Percentiles rank a stretch among this genome's conserved stretches.
Conservation (phyloP, 2,797 vertebrate genomes). For the Anguilla obscura region DNA sequence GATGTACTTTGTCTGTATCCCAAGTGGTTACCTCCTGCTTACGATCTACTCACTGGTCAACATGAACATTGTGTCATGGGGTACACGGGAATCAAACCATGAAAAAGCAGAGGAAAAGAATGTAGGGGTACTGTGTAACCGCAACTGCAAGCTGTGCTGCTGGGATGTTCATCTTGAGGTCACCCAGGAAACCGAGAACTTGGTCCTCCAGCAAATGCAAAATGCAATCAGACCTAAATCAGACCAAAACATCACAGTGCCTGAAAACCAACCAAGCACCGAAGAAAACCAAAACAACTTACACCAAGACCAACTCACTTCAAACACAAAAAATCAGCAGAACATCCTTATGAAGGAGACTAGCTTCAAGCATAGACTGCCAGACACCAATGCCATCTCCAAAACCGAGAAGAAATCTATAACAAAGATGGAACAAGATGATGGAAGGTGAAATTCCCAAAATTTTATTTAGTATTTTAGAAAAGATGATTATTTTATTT, state of each 20-base stretch:
- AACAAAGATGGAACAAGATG: neutral
- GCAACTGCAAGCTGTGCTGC: conserved; percentile 71
- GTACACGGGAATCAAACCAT: conserved; percentile 74
- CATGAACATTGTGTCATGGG: conserved; percentile 79
- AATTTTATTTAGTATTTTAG: neutral
- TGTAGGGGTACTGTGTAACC: conserved; percentile 65
- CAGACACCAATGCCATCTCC: neutral
- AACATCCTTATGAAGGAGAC: too few species aligned
- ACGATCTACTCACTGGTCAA: conserved; percentile 82
- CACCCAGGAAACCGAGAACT: conserved; percentile 70
- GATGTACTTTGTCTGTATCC: conserved; percentile 82
- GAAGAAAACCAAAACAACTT: neutral
- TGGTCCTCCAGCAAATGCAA: conserved; percentile 67
- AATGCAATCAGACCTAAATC: conserved; percentile 60
- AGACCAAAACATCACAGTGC: conserved; percentile 51
- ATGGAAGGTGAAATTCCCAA: neutral
- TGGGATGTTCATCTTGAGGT: conserved; percentile 75
- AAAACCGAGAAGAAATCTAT: neutral
- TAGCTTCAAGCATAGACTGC: neutral
- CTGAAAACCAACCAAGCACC: neutral
- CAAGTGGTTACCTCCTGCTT: conserved; percentile 80
- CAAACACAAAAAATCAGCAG: neutral
- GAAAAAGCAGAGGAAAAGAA: conserved; percentile 56
- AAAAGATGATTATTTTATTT: neutral
- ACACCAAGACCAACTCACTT: neutral